Evolutionary conservation across 37 sponge, comb jelly and placozoan species (phyloP).

Genomic region (Crambe crambe): DNA sequence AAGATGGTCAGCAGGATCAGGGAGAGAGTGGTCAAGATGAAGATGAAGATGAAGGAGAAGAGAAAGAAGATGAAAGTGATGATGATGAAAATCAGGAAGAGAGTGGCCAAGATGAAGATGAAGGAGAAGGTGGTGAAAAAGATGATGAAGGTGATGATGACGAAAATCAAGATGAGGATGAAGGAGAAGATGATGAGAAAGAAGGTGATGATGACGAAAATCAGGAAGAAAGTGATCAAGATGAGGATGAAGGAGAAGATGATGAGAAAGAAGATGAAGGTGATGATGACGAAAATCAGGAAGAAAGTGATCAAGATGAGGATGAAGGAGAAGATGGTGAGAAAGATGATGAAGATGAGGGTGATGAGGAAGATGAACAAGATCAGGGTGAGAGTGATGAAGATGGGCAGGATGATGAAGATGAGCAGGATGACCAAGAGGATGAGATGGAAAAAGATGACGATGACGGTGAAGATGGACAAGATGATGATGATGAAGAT

Average conservation of each 20-base stretch:
- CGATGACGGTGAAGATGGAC: not conserved
- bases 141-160: not conserved
- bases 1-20: not conserved
- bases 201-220: not conserved
- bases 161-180: not conserved
- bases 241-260: not conserved
- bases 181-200: slow-evolving; percentile 7
- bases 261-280: not conserved
- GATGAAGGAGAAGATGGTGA: not conserved
- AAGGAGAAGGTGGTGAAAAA: not conserved
- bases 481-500: slow-evolving; percentile 1
- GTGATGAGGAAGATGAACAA: not conserved
- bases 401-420: not conserved
- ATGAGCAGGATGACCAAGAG: not conserved
- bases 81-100: not conserved
- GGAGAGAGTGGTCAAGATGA: not conserved
- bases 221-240: not conserved
- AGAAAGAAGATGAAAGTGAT: not conserved
- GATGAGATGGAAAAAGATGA: slow-evolving; percentile 6
- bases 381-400: slow-evolving; percentile 1
- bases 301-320: not conserved
- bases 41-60: not conserved
- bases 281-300: not conserved
- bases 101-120: not conserved
- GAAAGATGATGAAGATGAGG: not conserved